phyloP scores from a whole-genome alignment of 2,797 vertebrate genomes.

The Muscicapa comitata region DNA sequence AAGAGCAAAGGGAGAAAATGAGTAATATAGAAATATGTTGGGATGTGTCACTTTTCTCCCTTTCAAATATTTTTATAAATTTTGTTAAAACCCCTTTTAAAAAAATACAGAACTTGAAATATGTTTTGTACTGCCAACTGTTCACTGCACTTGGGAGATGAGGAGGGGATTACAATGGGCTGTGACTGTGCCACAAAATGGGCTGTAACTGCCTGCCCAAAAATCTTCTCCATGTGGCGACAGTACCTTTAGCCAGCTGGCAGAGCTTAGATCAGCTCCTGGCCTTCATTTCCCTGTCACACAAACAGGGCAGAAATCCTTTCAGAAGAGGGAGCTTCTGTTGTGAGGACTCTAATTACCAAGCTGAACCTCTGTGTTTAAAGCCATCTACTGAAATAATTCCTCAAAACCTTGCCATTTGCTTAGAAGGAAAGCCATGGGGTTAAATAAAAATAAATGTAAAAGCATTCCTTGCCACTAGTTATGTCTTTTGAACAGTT shows the following conservation, averaged over 20 bases:
- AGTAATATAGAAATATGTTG: background rate
- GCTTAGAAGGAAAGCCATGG: background rate
- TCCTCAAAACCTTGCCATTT: background rate
- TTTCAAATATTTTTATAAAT: background rate
- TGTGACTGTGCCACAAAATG: background rate
- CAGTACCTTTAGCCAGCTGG: background rate
- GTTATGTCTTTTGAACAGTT: background rate
- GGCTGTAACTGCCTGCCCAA: background rate
- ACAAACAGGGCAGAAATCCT: background rate
- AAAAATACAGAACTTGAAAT: background rate
- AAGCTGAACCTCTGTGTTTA: background rate
- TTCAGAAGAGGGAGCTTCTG: background rate
- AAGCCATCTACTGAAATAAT: background rate
- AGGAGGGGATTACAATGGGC: background rate
- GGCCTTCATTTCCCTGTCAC: background rate
- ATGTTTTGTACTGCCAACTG: background rate
- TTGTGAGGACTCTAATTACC: background rate
- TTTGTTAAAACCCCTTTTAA: background rate
- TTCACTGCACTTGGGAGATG: background rate
- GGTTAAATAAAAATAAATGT: background rate
- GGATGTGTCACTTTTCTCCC: background rate
- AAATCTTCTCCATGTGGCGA: background rate
- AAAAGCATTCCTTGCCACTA: background rate
- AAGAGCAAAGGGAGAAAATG: background rate
- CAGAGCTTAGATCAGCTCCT: background rate